Evolutionary conservation across 2,113 vertebrate species (phyloP), one percentile per base, ranked within the genome.

Genomic region (Pseudopipra pipra): DNA sequence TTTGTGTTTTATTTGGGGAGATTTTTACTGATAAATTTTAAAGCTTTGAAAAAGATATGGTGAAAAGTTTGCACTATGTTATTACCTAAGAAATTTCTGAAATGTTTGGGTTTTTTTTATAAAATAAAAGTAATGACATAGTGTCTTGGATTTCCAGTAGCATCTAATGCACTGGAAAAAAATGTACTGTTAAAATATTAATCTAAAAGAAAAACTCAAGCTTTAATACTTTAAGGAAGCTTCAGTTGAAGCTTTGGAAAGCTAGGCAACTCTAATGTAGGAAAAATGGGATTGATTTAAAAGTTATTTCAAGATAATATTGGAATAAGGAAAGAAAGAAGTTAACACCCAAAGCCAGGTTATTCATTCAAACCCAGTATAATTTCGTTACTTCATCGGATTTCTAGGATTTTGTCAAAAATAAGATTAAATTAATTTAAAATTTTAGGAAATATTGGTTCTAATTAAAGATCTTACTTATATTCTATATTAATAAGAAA

Each of bases 91-190:
- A 49, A 62, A 12, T 74, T 85, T 85, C 15, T 77, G 65, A 91
- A 65, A 61, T 5, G 0, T 7, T 7, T 70, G 12, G 1, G 0
- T 0, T 6, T 33, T 65, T 63, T 92, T 28, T 14, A 63, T 55
- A 62, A 89, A 73, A n/a, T 85, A 14, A 46, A 90, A 71, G 5
- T 44, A 87, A 77, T 85, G 4, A 33, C 49, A 66, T 6, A 21
- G 14, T 87, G 14, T 51, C 27, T 81, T 87, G 44, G 6, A 74
- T 94, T 89, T 80, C 43, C 43, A 89, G 10, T 37, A 52, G 21
- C 14, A 78, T 37, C 12, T 77, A 74, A 61, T 74, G 70, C 9
- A 46, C 5, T 54, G 18, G 37, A 22, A 58, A 95, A 89, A 88
- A 51, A 65, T 22, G 5, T 24, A 2, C 44, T 89, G 14, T 67